A percentile compares a stretch with the other conserved stretches of the same genome.
Evolutionary conservation across 2,113 vertebrate genomes (phyloP).

Genomic region (Nerophis ophidion): DNA sequence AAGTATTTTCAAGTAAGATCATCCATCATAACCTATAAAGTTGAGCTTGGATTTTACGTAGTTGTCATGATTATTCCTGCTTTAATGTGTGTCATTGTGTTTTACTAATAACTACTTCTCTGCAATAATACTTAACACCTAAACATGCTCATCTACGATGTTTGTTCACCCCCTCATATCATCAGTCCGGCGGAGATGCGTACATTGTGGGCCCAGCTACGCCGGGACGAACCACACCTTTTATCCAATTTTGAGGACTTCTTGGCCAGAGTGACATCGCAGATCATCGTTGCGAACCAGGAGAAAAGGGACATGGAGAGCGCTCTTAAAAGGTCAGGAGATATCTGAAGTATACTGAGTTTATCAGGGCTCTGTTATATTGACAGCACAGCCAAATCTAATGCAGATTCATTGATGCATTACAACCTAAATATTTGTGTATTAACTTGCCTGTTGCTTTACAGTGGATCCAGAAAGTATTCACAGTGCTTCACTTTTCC

Average conservation of each 20-base stretch:
- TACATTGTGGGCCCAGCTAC: slow-evolving; percentile 81
- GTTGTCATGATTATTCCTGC: too few relatives aligned
- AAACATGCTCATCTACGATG: not conserved
- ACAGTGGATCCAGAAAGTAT: too few relatives aligned
- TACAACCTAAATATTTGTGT: not conserved
- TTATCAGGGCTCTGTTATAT: not conserved
- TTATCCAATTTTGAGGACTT: slow-evolving; percentile 87
- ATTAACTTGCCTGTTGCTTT: too few relatives aligned
- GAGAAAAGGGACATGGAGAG: slow-evolving; percentile 84
- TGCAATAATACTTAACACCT: too few relatives aligned
- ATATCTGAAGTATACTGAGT: not conserved
- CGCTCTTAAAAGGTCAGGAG: slow-evolving; percentile 75
- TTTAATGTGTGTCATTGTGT: too few relatives aligned
- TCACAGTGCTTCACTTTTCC: too few relatives aligned
- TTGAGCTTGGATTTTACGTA: too few relatives aligned
- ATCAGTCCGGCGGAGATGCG: slow-evolving; percentile 77
- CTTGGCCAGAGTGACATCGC: slow-evolving; percentile 78
- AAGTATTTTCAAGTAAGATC: too few relatives aligned
- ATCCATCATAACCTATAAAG: too few relatives aligned
- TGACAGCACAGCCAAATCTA: not conserved
- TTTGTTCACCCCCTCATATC: slow-evolving; percentile 7
- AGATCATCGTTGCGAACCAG: slow-evolving; percentile 83
- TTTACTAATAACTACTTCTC: too few relatives aligned
- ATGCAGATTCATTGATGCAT: too few relatives aligned
- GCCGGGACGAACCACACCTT: slow-evolving; percentile 79